phyloP scores from a whole-genome alignment of 2,113 vertebrate genomes.

The Engystomops pustulosus region DNA sequence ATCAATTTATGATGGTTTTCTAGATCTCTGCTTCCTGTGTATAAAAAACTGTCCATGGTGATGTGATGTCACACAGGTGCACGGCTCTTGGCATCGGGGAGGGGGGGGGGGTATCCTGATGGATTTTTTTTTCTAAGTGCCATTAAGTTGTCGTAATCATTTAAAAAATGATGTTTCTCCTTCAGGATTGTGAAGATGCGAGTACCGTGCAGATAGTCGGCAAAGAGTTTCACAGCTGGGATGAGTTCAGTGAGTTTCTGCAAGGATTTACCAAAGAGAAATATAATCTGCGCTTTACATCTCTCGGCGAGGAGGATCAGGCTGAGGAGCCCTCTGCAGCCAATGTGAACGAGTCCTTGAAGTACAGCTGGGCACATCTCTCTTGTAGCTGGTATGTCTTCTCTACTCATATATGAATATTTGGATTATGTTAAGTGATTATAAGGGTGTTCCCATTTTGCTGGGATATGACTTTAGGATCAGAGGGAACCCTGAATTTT shows the following conservation, averaged over 20 bases:
- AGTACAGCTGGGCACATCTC: constrained; percentile 55
- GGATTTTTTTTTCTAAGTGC: neutral
- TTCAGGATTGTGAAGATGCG: constrained; percentile 34
- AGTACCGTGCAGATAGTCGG: constrained; percentile 1
- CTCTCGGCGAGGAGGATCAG: neutral
- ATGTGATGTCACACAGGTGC: no score
- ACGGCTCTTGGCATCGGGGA: no score
- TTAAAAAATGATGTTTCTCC: neutral
- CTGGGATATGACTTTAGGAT: no score
- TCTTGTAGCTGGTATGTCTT: constrained; percentile 37
- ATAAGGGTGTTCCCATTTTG: no score
- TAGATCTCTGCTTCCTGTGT: no score
- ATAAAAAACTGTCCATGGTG: no score
- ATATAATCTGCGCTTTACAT: constrained; percentile 8
- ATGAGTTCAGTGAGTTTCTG: constrained; percentile 29
- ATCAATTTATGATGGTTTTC: no score
- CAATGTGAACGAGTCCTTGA: neutral
- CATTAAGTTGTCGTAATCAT: neutral
- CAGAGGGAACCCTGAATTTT: no score
- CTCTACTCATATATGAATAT: neutral
- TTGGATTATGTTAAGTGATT: no score
- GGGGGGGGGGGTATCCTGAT: no score
- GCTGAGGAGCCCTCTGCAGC: neutral
- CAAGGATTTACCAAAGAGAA: constrained; percentile 43
- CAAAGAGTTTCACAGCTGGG: constrained; percentile 55